phyloP scores from a whole-genome alignment of 2,888 invertebrate species.

The Halocaridina rubra region DNA sequence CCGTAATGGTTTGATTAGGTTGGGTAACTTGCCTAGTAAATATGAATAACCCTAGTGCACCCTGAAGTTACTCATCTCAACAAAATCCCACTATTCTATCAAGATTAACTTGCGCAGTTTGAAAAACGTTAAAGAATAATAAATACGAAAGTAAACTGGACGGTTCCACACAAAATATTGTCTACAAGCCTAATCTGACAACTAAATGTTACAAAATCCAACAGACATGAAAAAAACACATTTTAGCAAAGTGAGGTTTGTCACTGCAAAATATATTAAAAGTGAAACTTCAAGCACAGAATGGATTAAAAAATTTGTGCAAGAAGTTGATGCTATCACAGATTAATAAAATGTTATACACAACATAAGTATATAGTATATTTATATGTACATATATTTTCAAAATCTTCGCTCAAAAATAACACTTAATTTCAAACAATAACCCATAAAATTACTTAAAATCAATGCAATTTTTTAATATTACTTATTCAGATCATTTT shows the following conservation, averaged over 20 bases:
- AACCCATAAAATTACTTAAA: background rate
- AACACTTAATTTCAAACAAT: background rate
- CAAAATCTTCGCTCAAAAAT: background rate
- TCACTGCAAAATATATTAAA: background rate
- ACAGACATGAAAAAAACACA: background rate
- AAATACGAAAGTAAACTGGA: constrained; percentile 29
- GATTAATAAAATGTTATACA: background rate
- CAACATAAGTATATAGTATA: background rate
- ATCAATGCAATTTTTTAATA: too few relatives aligned
- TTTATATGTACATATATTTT: background rate
- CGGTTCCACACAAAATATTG: constrained; percentile 25
- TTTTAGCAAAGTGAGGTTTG: background rate
- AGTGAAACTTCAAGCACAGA: background rate
- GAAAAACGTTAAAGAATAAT: background rate
- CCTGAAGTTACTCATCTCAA: too few relatives aligned
- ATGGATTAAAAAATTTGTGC: constrained; percentile 1
- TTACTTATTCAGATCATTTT: too few relatives aligned
- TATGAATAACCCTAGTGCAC: too few relatives aligned
- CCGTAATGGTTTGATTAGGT: too few relatives aligned
- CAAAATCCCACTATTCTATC: background rate
- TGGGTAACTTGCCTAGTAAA: too few relatives aligned
- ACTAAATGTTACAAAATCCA: background rate
- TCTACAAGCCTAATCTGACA: background rate
- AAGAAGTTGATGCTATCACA: constrained; percentile 20
- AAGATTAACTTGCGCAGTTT: constrained; percentile 12